Percentiles rank a stretch among this genome's conserved stretches.
These are phyloP conservation scores for Oeneis ivallda DNA, from an alignment of 2,888 invertebrate genomes.

Conservation along the genomic window DNA sequence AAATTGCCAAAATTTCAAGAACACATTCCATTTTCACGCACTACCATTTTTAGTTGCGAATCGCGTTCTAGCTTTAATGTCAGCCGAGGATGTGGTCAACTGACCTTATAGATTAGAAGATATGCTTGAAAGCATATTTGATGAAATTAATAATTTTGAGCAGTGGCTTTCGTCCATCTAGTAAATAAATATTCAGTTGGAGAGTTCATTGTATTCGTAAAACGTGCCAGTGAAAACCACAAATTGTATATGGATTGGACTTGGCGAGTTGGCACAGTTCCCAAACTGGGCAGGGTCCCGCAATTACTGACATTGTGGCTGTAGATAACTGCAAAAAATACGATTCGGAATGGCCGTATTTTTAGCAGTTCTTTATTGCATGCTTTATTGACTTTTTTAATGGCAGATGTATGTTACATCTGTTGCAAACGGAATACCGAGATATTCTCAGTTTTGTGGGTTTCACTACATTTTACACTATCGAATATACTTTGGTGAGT, in stretches of 20 bases:
- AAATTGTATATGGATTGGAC: slow-evolving; percentile 18
- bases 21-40: too few relatives aligned
- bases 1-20: too few relatives aligned
- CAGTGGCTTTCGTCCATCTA: background rate
- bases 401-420: background rate
- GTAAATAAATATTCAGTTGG: slow-evolving; percentile 20
- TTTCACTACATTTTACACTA: too few relatives aligned
- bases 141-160: too few relatives aligned
- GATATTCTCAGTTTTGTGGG: background rate
- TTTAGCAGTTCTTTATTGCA: background rate
- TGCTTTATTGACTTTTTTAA: background rate
- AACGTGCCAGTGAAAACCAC: slow-evolving; percentile 23
- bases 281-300: slow-evolving; percentile 22
- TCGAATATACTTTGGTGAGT: too few relatives aligned
- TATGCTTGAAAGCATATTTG: too few relatives aligned
- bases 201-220: slow-evolving; percentile 22
- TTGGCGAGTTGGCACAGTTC: slow-evolving; percentile 30
- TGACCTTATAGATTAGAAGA: too few relatives aligned
- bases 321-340: background rate
- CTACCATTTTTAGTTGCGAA: too few relatives aligned
- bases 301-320: background rate
- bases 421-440: background rate
- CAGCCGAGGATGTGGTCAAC: too few relatives aligned
- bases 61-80: too few relatives aligned
- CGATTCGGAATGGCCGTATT: background rate